Evolutionary conservation across 2,888 invertebrate genomes (phyloP).

Genomic region (Stictocephala bisonia): DNA sequence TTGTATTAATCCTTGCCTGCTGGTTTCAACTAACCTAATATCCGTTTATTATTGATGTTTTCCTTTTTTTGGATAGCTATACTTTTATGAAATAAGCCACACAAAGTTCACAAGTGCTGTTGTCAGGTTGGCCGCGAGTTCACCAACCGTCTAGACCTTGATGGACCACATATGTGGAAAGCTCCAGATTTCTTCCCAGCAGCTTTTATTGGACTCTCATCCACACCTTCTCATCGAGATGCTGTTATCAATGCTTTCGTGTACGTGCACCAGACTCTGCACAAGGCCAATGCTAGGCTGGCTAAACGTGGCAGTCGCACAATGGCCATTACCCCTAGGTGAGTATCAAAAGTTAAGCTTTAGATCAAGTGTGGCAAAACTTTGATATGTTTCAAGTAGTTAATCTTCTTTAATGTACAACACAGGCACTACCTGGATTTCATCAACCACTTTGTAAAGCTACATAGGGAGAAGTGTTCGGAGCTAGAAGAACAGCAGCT

Average conservation of each 20-base stretch:
- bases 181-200: constrained; percentile 92
- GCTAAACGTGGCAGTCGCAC: constrained; percentile 93
- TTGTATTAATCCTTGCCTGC: too few species aligned
- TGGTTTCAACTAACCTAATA: too few species aligned
- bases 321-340: constrained; percentile 96
- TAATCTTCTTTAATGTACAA: neutral
- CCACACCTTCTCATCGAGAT: constrained; percentile 87
- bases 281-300: constrained; percentile 91
- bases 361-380: neutral
- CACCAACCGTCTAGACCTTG: constrained; percentile 94
- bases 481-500: constrained; percentile 99
- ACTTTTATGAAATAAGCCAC: too few species aligned
- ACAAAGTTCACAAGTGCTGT: too few species aligned
- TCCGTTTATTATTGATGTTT: too few species aligned
- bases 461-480: constrained; percentile 97
- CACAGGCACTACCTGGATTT: constrained; percentile 96
- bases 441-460: constrained; percentile 98
- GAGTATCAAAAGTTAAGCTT: constrained; percentile 20
- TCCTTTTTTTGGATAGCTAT: too few species aligned
- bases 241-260: constrained; percentile 99
- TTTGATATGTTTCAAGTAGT: neutral
- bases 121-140: constrained; percentile 92
- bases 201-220: constrained; percentile 80
- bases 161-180: constrained; percentile 84
- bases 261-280: constrained; percentile 97